Conservation (phyloP, 1,140 invertebrate species). For the Tetragnatha versicolor region DNA sequence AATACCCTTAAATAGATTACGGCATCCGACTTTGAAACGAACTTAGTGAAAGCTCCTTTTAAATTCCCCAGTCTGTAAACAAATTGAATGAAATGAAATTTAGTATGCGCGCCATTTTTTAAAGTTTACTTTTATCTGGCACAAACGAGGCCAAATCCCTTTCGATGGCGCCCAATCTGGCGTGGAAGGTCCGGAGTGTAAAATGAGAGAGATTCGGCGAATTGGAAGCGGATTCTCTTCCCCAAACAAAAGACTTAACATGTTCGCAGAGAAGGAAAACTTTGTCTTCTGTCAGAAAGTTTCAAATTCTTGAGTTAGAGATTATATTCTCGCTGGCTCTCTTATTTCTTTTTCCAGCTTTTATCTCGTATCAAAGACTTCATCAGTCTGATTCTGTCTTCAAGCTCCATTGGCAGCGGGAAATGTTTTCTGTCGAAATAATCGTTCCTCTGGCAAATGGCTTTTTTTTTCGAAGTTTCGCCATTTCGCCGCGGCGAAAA, state of each 20-base stretch:
- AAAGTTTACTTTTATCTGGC: too few species aligned
- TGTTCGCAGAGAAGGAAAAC: conserved; percentile 17
- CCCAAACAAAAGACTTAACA: conserved; percentile 21
- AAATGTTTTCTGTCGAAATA: conserved; percentile 39
- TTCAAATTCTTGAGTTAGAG: conserved; percentile 31
- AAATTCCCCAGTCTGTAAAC: too few species aligned
- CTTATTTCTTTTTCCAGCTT: conserved; percentile 13
- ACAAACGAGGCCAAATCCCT: too few species aligned
- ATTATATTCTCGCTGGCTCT: conserved; percentile 24
- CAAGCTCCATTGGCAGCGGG: conserved; percentile 15
- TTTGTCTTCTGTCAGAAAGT: conserved; percentile 33
- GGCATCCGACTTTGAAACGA: too few species aligned
- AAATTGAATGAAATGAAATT: too few species aligned
- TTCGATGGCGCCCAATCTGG: too few species aligned
- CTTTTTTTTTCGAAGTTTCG: conserved; percentile 1
- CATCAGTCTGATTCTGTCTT: conserved; percentile 37
- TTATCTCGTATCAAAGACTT: conserved; percentile 31
- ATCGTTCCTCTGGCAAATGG: conserved; percentile 20
- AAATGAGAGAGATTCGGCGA: conserved; percentile 7
- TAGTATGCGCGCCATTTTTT: too few species aligned
- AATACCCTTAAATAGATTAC: too few species aligned
- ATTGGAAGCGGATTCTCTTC: conserved; percentile 17
- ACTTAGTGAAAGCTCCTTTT: too few species aligned
- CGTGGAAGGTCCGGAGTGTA: conserved; percentile 8
- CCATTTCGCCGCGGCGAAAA: not conserved